Percentiles rank a stretch among this genome's conserved stretches.
Evolutionary conservation across 2,113 vertebrate genomes (phyloP).

Genomic region (Propithecus coquereli): DNA sequence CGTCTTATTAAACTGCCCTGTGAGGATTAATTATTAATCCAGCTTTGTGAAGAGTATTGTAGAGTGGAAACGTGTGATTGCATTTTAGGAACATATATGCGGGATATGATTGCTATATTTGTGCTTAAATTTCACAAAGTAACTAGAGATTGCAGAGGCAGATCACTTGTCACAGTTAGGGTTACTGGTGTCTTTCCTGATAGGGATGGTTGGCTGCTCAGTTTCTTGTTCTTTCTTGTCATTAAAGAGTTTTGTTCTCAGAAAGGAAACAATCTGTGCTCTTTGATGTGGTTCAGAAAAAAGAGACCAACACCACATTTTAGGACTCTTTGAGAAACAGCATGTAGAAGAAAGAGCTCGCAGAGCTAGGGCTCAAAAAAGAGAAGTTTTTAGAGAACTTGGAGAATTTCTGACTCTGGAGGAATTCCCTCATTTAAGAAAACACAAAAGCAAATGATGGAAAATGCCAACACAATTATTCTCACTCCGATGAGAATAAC

Average conservation of each 20-base stretch:
- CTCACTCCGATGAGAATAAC: neutral
- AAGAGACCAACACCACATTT: slow-evolving; percentile 47
- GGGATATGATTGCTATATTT: neutral
- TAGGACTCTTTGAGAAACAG: slow-evolving; percentile 14
- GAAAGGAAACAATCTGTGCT: slow-evolving; percentile 51
- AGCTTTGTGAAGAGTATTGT: neutral
- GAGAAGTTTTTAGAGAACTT: neutral
- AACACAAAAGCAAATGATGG: slow-evolving; percentile 16
- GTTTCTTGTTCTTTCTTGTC: slow-evolving; percentile 51
- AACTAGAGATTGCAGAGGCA: neutral
- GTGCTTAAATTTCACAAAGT: neutral
- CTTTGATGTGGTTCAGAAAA: slow-evolving; percentile 65
- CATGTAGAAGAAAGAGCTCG: neutral
- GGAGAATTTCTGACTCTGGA: neutral
- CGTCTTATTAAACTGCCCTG: neutral
- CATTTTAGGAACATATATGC: neutral
- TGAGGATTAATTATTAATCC: neutral
- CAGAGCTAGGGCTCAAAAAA: neutral
- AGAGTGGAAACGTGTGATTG: neutral
- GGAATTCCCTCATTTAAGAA: neutral
- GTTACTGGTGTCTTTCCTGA: neutral
- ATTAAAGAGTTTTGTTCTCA: slow-evolving; percentile 61
- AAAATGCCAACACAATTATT: neutral
- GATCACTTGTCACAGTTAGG: neutral
- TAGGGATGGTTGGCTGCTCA: neutral